These are phyloP conservation scores for Synaphobranchus kaupii DNA, from an alignment of 2,797 vertebrate genomes.

Conservation along the genomic window DNA sequence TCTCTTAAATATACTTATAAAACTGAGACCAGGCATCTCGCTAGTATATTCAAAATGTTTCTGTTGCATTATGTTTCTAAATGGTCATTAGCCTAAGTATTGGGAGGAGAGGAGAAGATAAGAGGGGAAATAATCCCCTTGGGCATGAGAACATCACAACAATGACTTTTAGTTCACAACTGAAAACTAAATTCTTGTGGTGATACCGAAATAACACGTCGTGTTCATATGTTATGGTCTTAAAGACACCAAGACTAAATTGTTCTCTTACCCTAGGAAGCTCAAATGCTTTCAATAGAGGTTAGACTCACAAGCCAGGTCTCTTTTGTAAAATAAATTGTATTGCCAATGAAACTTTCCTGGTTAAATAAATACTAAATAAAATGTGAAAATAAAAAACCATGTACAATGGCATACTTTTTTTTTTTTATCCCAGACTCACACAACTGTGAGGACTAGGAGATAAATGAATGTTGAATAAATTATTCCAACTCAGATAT, in stretches of 20 bases:
- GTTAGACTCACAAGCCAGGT: conserved; percentile 48
- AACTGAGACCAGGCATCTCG: not conserved
- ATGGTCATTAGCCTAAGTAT: not conserved
- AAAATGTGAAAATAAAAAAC: no score
- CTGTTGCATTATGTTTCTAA: not conserved
- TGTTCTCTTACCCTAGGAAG: conserved; percentile 44
- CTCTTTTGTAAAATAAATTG: no score
- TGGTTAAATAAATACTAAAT: no score
- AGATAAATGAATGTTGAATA: conserved; percentile 79
- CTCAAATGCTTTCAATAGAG: conserved; percentile 59
- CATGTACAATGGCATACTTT: no score
- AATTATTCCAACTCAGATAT: conserved; percentile 84
- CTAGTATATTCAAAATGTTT: not conserved
- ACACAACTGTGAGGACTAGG: conserved; percentile 69
- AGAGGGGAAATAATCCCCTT: not conserved
- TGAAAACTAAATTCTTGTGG: not conserved
- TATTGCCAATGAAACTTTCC: no score
- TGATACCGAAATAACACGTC: not conserved
- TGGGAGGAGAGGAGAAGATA: not conserved
- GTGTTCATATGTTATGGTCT: conserved; percentile 40
- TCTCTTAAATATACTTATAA: not conserved
- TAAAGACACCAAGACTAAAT: conserved; percentile 71
- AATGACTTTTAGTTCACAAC: not conserved
- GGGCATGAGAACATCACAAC: not conserved
- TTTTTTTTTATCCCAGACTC: conserved; percentile 52